Evolutionary conservation across 2,797 vertebrate species (phyloP), one percentile per base, ranked within the genome.

Genomic region (Poeciliopsis gracilis): DNA sequence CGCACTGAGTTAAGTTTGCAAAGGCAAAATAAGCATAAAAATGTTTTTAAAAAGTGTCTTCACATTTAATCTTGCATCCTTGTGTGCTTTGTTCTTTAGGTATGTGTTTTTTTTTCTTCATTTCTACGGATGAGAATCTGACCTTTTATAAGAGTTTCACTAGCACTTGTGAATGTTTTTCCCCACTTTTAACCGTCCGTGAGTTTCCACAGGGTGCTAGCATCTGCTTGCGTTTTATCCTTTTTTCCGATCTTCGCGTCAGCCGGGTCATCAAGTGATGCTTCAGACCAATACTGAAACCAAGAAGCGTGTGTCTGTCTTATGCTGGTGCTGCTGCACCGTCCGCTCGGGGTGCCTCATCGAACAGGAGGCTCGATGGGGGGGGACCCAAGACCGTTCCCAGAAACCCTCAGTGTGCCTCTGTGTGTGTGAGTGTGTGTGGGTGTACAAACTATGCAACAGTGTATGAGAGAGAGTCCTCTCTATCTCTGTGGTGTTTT

Each of bases 261-360:
- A 87, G 87, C 63, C 38, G 61, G 88, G 88, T 93, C 90, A 88
- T 82, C 84, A 72, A 84, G 82, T 76, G 87, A 84, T 84, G 83
- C 78, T 87, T 89, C 79, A 92, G 83, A 94, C 85, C 85, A 90
- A 90, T 92, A 94, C 28, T 86, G 93, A 95, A 94, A 95, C 93
- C 80, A 80, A 84, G 76, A 90, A 79, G 86, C 30, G 72, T 73
- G 75, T 10, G n/a, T 84, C 33, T 87, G 51, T 77, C 61, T 86
- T 12, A 77, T 78, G 81, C 83, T 83, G 84, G 69, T 80, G 85
- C 76, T 71, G 81, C 23, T 43, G 38, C 38, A 49, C 47, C 75
- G 82, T 78, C 77, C 74, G 84, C 86, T 86, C 74, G 73, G 51
- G 79, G 86, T 88, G 90, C 82, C 83, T 91, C 86, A 81, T 75